Conservation (phyloP, 1,140 invertebrate genomes). For the Heliconius hermathena region DNA sequence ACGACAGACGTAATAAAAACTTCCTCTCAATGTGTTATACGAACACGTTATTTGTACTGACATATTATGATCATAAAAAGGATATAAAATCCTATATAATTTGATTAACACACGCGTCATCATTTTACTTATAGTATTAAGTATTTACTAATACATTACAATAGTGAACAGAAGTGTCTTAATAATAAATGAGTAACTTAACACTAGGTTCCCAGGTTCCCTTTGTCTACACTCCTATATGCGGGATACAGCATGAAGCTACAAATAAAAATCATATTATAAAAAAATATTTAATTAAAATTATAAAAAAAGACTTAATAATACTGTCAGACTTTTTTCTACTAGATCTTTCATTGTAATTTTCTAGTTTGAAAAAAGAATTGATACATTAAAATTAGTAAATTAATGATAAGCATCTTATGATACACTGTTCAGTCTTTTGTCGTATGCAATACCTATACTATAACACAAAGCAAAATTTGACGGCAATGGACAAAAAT, state of each 20-base stretch:
- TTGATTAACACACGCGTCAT: neutral
- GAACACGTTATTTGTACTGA: constrained; percentile 31
- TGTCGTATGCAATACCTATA: neutral
- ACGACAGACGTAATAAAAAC: constrained; percentile 70
- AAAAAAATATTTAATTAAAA: too few relatives aligned
- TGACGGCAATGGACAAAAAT: neutral
- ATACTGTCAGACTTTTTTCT: too few relatives aligned
- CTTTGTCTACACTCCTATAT: neutral
- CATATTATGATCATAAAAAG: constrained; percentile 16
- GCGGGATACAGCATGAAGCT: neutral
- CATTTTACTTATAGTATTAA: neutral
- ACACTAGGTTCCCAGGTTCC: neutral
- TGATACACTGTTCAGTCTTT: neutral
- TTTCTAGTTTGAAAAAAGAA: too few relatives aligned
- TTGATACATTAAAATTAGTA: too few relatives aligned
- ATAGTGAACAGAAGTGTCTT: too few relatives aligned
- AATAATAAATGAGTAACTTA: neutral
- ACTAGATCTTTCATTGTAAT: too few relatives aligned
- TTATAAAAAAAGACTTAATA: too few relatives aligned
- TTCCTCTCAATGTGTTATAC: constrained; percentile 36
- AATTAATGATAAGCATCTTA: neutral
- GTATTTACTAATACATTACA: too few relatives aligned
- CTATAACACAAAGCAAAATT: neutral
- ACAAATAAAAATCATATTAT: too few relatives aligned
- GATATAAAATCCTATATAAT: neutral